Evolutionary conservation across 2,113 vertebrate species (phyloP).

Genomic region (Oncorhynchus gorbuscha): DNA sequence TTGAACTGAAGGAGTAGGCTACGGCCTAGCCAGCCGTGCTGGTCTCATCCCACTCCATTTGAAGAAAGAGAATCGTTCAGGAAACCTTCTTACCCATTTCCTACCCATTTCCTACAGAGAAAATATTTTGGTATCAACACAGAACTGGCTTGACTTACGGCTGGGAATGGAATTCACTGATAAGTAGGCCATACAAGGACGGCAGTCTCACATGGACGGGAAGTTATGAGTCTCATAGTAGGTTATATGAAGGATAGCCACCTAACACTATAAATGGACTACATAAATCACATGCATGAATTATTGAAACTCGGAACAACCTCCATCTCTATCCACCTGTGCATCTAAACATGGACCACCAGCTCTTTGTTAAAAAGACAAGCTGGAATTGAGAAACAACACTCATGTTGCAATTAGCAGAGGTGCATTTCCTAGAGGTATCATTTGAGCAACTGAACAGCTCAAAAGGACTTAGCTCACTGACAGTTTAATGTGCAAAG

Average conservation of each 20-base stretch:
- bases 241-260: too few relatives aligned
- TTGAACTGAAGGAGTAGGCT: slow-evolving; percentile 4
- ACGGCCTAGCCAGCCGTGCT: background rate
- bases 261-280: too few relatives aligned
- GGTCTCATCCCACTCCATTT: slow-evolving; percentile 29
- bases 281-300: too few relatives aligned
- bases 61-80: slow-evolving; percentile 29
- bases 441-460: too few relatives aligned
- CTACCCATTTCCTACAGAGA: slow-evolving; percentile 32
- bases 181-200: slow-evolving; percentile 39
- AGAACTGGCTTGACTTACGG: slow-evolving; percentile 42
- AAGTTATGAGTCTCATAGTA: background rate
- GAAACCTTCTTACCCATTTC: slow-evolving; percentile 28
- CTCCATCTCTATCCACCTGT: too few relatives aligned
- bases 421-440: too few relatives aligned
- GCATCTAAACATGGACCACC: too few relatives aligned
- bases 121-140: slow-evolving; percentile 57
- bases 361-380: too few relatives aligned
- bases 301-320: background rate
- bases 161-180: slow-evolving; percentile 45
- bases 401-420: too few relatives aligned
- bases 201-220: slow-evolving; percentile 54
- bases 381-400: too few relatives aligned
- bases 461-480: too few relatives aligned
- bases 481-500: slow-evolving; percentile 1